Base-by-base conservation (phyloP, 2,888 invertebrate genomes). In the Leucophenga montana region DNA sequence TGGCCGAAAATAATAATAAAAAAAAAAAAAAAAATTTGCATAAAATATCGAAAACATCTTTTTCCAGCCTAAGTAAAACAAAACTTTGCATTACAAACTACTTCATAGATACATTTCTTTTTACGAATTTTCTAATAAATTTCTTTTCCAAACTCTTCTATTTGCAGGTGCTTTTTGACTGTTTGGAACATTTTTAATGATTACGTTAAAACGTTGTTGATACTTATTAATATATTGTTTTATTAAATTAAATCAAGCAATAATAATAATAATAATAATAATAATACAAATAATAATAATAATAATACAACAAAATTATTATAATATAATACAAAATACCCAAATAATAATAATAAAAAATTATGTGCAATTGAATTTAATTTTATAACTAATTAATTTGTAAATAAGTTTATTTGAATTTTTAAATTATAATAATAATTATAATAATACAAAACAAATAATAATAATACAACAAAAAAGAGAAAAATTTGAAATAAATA, bases 171-270 rank as follows among this genome's bases (percentile, higher is more conserved):
- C 88, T 88, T 88, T 87, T 88, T 88, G 88, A 88, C 87, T 87
- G 88, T 88, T 88, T 88, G 88, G 88, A 88, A 88, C 87, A 87
- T 87, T 87, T 87, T 87, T 87, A 86, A 87, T 86, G 85, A 87
- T 87, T 87, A 88, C 87, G 87, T 87, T 87, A 86, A 87, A 87
- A 86, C 86, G 88, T 88, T 87, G 87, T 87, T 87, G 86, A 87
- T 82, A 85, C 84, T 86, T 86, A 86, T 84, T 83, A 84, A 86
- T 84, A 81, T 83, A 85, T 85, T 85, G 78, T 84, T 85, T 85
- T 82, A 82, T 86, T 86, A 78, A 73, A 80, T 80, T 79, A 76
- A 78, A 76, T 71, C 22, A 75, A 77, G 71, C 68, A 77, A 72
- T n/a, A n/a, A 65, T 66, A 27, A 73, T 73, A 76, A 72, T 72